phyloP scores from a whole-genome alignment of 2,113 vertebrate genomes.

The Grus americana region DNA sequence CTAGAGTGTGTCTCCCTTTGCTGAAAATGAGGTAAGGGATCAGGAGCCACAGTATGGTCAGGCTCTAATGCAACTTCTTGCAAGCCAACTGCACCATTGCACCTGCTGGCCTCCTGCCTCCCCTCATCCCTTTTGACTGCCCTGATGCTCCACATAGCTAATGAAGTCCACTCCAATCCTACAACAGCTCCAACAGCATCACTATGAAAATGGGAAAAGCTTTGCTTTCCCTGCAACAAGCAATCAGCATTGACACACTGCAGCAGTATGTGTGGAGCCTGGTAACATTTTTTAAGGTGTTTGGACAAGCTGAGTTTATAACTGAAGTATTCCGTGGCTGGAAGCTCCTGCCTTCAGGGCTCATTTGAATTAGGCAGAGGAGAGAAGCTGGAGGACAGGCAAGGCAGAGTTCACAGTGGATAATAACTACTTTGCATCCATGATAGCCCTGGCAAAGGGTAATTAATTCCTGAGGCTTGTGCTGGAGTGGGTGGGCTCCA shows the following conservation, averaged over 20 bases:
- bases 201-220: neutral
- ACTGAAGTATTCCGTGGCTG: neutral
- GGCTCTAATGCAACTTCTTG: neutral
- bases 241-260: neutral
- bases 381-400: too few relatives aligned
- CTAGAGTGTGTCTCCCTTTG: fast-evolving
- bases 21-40: neutral
- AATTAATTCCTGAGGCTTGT: neutral
- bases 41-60: neutral
- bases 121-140: neutral
- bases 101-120: neutral
- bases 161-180: neutral
- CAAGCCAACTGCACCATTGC: neutral
- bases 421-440: neutral
- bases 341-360: neutral
- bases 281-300: neutral
- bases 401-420: neutral
- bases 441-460: neutral
- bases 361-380: neutral
- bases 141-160: neutral
- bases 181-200: fast-evolving
- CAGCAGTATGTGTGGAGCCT: neutral
- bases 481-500: neutral
- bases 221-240: neutral
- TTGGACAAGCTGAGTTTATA: neutral